These are phyloP conservation scores for Bombyx huttoni DNA, from an alignment of 2,888 invertebrate genomes.

Conservation along the genomic window DNA sequence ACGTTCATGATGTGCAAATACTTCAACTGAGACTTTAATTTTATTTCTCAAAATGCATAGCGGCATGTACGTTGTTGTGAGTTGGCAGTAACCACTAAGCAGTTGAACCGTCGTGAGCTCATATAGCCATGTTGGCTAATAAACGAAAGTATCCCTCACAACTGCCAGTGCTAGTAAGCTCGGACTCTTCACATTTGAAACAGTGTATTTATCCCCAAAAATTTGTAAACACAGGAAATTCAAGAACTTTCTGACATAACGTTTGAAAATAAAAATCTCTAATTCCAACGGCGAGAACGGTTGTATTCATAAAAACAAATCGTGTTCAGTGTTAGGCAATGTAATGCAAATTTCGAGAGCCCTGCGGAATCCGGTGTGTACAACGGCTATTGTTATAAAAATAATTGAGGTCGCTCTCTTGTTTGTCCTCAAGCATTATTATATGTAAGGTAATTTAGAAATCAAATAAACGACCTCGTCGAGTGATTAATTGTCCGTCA, in stretches of 20 bases:
- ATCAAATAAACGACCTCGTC: slow-evolving; percentile 3
- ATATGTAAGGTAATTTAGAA: slow-evolving; percentile 3
- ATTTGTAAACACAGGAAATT: too few species aligned
- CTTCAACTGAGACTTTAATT: too few species aligned
- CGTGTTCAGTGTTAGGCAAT: slow-evolving; percentile 42
- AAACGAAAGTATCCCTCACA: too few species aligned
- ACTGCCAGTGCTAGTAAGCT: too few species aligned
- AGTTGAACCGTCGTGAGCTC: too few species aligned
- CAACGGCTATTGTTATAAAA: slow-evolving; percentile 57
- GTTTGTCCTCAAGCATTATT: slow-evolving; percentile 24
- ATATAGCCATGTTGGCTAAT: too few species aligned
- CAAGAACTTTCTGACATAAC: slow-evolving; percentile 12
- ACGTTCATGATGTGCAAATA: too few species aligned
- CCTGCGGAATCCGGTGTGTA: slow-evolving; percentile 37
- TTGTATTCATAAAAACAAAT: slow-evolving; percentile 46
- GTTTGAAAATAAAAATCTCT: slow-evolving; percentile 35
- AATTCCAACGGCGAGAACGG: slow-evolving; percentile 24
- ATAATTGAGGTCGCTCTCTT: slow-evolving; percentile 52
- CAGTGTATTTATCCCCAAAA: too few species aligned
- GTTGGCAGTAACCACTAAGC: too few species aligned
- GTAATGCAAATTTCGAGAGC: slow-evolving; percentile 53
- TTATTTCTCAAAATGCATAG: too few species aligned
- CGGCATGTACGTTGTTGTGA: too few species aligned
- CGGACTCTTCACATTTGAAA: too few species aligned
- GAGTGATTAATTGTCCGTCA: slow-evolving; percentile 13